A percentile compares a stretch with the other conserved stretches of the same genome.
These are phyloP conservation scores for Zapus hudsonius DNA, from an alignment of 2,113 vertebrate species.

Conservation along the genomic window DNA sequence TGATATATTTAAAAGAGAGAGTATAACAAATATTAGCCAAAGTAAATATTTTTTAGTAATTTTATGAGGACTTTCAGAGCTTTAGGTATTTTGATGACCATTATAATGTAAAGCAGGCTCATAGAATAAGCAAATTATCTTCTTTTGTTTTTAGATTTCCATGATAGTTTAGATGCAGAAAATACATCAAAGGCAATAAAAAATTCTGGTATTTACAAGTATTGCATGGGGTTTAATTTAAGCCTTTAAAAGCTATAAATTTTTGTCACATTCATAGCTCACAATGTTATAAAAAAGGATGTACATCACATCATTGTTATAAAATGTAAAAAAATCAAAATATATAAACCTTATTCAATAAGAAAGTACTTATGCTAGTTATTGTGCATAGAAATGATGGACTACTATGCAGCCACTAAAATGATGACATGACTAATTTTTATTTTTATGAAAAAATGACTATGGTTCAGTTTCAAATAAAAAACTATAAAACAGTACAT, in stretches of 20 bases:
- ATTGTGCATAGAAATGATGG: conserved; percentile 11
- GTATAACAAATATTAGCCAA: background rate
- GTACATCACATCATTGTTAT: background rate
- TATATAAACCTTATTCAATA: conserved; percentile 12
- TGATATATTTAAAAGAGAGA: background rate
- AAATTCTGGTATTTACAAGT: conserved; percentile 34
- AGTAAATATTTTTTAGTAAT: conserved; percentile 25
- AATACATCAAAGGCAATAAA: background rate
- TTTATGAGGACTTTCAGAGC: conserved; percentile 14
- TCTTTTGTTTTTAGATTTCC: conserved; percentile 46
- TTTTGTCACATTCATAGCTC: conserved; percentile 24
- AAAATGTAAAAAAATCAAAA: conserved; percentile 15
- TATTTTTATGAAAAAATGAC: conserved; percentile 41
- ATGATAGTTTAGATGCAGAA: conserved; percentile 27
- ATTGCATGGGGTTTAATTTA: conserved; percentile 52
- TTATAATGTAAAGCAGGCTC: background rate
- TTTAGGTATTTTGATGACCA: conserved; percentile 9
- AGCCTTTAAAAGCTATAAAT: conserved; percentile 39
- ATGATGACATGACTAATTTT: conserved; percentile 24
- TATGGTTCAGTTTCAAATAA: background rate
- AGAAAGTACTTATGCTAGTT: conserved; percentile 1
- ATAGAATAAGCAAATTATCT: conserved; percentile 41
- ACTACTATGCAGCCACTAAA: conserved; percentile 55
- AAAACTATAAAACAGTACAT: background rate
- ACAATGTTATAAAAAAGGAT: conserved; percentile 43